A percentile compares a stretch with the other conserved stretches of the same genome.
phyloP scores from a whole-genome alignment of 2,113 vertebrate species.

The Silurus glanis region DNA sequence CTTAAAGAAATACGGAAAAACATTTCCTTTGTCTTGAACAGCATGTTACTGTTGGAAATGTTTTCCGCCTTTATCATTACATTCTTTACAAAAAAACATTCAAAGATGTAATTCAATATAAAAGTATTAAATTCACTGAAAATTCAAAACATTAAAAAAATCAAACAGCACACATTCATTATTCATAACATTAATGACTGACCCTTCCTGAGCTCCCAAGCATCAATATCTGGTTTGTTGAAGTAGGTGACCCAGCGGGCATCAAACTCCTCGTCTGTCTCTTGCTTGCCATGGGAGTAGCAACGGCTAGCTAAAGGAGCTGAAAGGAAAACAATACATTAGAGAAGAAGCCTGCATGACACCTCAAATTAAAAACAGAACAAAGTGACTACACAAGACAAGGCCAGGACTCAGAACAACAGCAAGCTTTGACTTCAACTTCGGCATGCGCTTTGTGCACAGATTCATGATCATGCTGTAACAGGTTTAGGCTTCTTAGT shows the following conservation, averaged over 20 bases:
- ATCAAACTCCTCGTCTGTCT: constrained; percentile 98
- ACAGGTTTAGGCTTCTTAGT: not conserved
- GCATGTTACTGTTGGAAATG: not conserved
- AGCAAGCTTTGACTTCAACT: not conserved
- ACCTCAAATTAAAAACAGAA: not conserved
- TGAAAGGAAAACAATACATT: constrained; percentile 51
- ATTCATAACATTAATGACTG: not conserved
- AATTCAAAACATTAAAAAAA: not conserved
- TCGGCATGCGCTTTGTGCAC: not conserved
- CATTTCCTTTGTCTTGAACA: not conserved
- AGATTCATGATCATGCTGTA: not conserved
- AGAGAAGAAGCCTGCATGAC: not conserved
- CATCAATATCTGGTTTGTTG: constrained; percentile 94
- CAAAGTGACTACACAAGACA: too few relatives aligned
- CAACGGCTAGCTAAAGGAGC: constrained; percentile 79
- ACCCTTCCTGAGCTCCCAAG: constrained; percentile 98
- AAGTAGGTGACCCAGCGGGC: constrained; percentile 97
- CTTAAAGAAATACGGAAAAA: not conserved
- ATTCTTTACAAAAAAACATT: too few relatives aligned
- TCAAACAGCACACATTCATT: not conserved
- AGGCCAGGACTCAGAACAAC: not conserved
- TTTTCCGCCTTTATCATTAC: not conserved
- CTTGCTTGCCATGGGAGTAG: constrained; percentile 88
- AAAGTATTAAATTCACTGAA: not conserved
- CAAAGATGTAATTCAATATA: not conserved